Conservation (phyloP, 2,888 invertebrate species). For the Euphydryas editha region DNA sequence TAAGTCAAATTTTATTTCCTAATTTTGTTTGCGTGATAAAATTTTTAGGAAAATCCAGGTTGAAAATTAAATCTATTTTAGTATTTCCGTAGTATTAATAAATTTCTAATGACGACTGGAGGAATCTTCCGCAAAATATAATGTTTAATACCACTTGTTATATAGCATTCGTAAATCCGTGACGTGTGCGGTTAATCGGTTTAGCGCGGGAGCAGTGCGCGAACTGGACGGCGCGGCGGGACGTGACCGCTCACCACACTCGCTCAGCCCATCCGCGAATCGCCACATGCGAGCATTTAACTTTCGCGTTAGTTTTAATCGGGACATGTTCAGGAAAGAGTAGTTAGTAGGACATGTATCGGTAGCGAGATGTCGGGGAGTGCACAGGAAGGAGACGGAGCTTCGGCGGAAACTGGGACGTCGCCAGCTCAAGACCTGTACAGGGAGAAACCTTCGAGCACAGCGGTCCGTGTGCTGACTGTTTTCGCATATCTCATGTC, state of each 20-base stretch:
- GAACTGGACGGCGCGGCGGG: slow-evolving; percentile 46
- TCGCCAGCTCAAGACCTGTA: slow-evolving; percentile 62
- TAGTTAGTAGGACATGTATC: slow-evolving; percentile 27
- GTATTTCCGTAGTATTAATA: slow-evolving; percentile 53
- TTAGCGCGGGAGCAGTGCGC: slow-evolving; percentile 57
- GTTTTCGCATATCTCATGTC: slow-evolving; percentile 92
- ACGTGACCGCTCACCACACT: slow-evolving; percentile 48
- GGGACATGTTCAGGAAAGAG: slow-evolving; percentile 18
- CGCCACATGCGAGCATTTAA: slow-evolving; percentile 53
- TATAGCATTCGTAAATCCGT: slow-evolving; percentile 63
- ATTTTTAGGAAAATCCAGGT: slow-evolving; percentile 15
- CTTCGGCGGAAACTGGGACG: slow-evolving; percentile 62
- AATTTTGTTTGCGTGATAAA: neutral
- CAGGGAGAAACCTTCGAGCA: slow-evolving; percentile 73
- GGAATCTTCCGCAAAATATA: slow-evolving; percentile 55
- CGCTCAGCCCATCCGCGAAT: slow-evolving; percentile 62
- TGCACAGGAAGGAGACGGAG: slow-evolving; percentile 64
- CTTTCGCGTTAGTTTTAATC: slow-evolving; percentile 42
- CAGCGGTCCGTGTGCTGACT: slow-evolving; percentile 86
- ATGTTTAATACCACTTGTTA: slow-evolving; percentile 54
- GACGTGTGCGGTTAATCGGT: slow-evolving; percentile 72
- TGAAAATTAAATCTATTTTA: slow-evolving; percentile 49
- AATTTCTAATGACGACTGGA: slow-evolving; percentile 47
- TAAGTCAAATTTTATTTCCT: neutral
- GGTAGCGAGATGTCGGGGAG: slow-evolving; percentile 65